These are phyloP conservation scores for Blastobasis lacticolella DNA, from an alignment of 2,888 invertebrate genomes.

Conservation along the genomic window DNA sequence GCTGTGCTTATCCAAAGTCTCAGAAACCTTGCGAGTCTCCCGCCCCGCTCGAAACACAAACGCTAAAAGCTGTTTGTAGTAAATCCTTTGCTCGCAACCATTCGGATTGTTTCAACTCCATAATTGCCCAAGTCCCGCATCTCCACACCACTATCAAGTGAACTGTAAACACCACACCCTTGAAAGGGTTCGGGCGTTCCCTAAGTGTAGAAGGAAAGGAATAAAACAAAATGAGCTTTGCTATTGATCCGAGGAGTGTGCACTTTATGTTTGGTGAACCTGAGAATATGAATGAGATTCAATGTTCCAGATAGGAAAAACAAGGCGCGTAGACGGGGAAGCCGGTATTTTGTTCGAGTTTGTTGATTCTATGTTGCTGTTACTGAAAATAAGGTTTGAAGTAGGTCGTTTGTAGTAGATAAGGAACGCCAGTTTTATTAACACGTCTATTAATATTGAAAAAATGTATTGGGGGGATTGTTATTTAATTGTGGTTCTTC, in stretches of 20 bases:
- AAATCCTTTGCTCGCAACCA: constrained; percentile 8
- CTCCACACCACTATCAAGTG: constrained; percentile 34
- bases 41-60: not conserved
- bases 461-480: too few species aligned
- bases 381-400: too few species aligned
- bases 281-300: constrained; percentile 35
- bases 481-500: too few species aligned
- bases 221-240: constrained; percentile 64
- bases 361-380: too few species aligned
- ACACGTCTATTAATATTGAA: too few species aligned
- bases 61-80: constrained; percentile 1
- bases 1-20: too few species aligned
- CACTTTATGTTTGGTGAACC: constrained; percentile 43
- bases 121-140: constrained; percentile 38
- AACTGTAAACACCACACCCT: constrained; percentile 40
- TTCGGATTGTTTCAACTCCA: constrained; percentile 35
- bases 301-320: constrained; percentile 6
- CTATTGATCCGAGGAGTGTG: constrained; percentile 49
- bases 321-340: not conserved
- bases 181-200: constrained; percentile 56
- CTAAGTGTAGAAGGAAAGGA: constrained; percentile 37
- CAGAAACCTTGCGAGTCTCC: not conserved
- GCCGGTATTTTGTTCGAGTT: too few species aligned
- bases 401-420: too few species aligned
- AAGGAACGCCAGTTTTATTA: too few species aligned